Base-by-base conservation (phyloP, 2,888 invertebrate species). In the Andrena bicolor region DNA sequence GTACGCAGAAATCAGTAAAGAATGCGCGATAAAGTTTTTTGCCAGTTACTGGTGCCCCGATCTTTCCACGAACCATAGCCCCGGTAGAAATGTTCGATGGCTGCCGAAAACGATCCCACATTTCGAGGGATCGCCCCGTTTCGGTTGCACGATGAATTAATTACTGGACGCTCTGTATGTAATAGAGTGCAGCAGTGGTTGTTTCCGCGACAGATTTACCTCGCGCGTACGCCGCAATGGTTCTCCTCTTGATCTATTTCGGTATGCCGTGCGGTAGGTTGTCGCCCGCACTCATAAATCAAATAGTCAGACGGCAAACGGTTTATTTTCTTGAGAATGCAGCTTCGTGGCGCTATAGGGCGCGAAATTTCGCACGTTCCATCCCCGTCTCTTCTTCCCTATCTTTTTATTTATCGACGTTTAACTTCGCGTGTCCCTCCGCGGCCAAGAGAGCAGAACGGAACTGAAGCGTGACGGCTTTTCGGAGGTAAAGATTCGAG, bases 201-300 rank as follows among this genome's bases (percentile, higher is more conserved):
- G 87, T 79, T 76, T 77, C 73, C 63, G 68, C 65, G 77, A 70
- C 82, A 69, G 77, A 86, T 85, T 85, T 86, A 88, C 81, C 74
- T 71, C 78, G 69, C 41, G 72, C 77, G 80, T 51, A 56, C 66
- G 66, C 58, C 76, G 86, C 84, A 82, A 86, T 85, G 80, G 80
- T 87, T 82, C 79, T 82, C 70, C 76, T 82, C 82, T 77, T 87
- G 86, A 86, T 90, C 91, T 92, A 92, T 92, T 92, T 92, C 88
- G 88, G 92, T 91, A 88, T 89, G 89, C 89, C 86, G 89, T 90
- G 92, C 90, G 92, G 92, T 92, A 92, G 92, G 92, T 92, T 92
- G 91, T 90, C 90, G 90, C 87, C 80, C 85, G 88, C 88, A 83
- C 85, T 90, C 90, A 91, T 92, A 93, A 93, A 92, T 92, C 92